Percentiles rank a stretch among this genome's conserved stretches.
phyloP scores from a whole-genome alignment of 2,113 vertebrate species.

The Salvelinus namaycush region DNA sequence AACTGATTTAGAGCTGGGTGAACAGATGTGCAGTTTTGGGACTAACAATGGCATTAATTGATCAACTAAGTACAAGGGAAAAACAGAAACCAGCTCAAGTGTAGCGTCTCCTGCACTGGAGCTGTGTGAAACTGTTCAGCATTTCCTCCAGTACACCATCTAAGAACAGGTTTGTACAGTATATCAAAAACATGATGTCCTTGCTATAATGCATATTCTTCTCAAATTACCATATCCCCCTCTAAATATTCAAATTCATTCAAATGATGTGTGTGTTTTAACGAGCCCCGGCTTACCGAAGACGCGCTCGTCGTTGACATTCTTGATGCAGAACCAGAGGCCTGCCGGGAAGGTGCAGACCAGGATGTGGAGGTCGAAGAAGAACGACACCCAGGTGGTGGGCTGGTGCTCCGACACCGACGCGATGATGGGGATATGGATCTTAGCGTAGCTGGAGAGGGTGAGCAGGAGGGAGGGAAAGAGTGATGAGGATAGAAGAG shows the following conservation, averaged over 20 bases:
- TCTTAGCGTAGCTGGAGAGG: slow-evolving; percentile 92
- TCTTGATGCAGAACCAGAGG: slow-evolving; percentile 99
- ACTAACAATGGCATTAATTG: slow-evolving; percentile 45
- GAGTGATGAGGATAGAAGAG: neutral
- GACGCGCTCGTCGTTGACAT: slow-evolving; percentile 95
- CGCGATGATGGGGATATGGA: slow-evolving; percentile 99
- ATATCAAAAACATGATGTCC: no score
- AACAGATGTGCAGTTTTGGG: slow-evolving; percentile 41
- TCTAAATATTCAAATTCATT: no score
- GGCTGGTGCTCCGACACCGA: slow-evolving; percentile 99
- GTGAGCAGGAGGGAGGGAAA: slow-evolving; percentile 66
- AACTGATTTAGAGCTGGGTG: no score
- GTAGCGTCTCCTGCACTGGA: no score
- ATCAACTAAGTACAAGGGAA: slow-evolving; percentile 22
- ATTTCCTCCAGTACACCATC: no score
- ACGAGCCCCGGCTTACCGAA: slow-evolving; percentile 80
- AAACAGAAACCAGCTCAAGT: no score
- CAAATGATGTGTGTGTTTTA: neutral
- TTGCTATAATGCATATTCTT: no score
- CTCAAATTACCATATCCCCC: no score
- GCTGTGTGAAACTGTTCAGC: no score
- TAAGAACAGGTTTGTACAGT: no score
- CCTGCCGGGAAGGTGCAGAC: slow-evolving; percentile 99
- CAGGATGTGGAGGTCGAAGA: slow-evolving; percentile 99
- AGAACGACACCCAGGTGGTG: slow-evolving; percentile 98